Evolutionary conservation across 2,888 invertebrate genomes (phyloP), one percentile per base, ranked within the genome.

Genomic region (Branchellion lobata): DNA sequence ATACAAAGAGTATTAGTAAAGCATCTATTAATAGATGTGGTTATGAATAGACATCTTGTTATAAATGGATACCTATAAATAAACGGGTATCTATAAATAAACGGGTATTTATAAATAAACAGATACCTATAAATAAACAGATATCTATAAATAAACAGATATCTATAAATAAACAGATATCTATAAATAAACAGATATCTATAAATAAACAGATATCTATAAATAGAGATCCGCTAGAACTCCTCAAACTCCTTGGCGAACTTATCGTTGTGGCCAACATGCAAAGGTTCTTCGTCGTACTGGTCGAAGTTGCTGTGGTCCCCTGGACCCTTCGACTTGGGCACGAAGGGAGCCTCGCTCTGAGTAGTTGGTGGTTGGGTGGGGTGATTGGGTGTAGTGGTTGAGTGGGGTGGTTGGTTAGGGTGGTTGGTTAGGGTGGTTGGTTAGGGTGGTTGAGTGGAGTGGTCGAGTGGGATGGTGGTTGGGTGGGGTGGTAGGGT

Each of bases 281-380:
- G 80, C 33, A 80, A 77, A 14, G 80, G 76, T 61, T 80, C 80
- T 51, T 80, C 80, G 71, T 80, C 80, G 57, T 80, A 80, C 27
- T 74, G 74, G 61, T 80, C 80, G 40, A 80, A 80, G 71, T 80
- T 80, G 53, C 80, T 80, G 40, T 80, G 80, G 53, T 80, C 80
- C 11, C 80, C 80, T 1, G 80, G 69, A 18, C 80, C 80, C 47
- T 80, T 80, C 0, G 80, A 80, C 53, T 80, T 80, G 5, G 80
- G 80, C 24, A 80, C 51, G 71, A 80, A 80, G 18, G 80, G 80
- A 33, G 80, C 71, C 14, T 80, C 80, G 0, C 65, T 24, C 80
- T 80, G 74, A 0, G 0, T 1, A 76, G 18, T 14, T 47, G 18
- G 18, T 47, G n/a, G n/a, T n/a, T n/a, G n/a, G n/a, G 61, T 57